A percentile compares a stretch with the other conserved stretches of the same genome.
Conservation (phyloP, 1,140 invertebrate genomes). For the Caerostris darwini region DNA sequence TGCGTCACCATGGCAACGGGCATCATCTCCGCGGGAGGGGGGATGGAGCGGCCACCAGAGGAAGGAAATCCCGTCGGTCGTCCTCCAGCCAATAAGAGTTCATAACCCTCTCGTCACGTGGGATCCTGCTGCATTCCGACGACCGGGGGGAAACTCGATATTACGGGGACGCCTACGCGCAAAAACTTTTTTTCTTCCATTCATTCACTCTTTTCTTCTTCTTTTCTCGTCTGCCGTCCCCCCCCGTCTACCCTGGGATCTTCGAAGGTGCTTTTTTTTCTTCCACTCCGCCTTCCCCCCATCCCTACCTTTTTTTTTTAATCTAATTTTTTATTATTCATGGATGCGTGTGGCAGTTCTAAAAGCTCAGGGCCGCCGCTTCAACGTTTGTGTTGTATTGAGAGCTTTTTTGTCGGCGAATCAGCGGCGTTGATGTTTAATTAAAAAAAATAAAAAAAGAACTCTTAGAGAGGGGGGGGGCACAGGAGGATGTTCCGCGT, state of each 20-base stretch:
- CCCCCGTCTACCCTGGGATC: background rate
- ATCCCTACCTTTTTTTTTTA: constrained; percentile 52
- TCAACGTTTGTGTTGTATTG: background rate
- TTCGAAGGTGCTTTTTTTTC: background rate
- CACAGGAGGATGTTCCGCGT: background rate
- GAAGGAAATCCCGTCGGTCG: constrained; percentile 69
- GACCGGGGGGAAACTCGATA: constrained; percentile 68
- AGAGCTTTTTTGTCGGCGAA: constrained; percentile 27
- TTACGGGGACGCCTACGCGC: constrained; percentile 65
- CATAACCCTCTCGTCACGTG: constrained; percentile 76
- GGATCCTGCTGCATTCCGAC: constrained; percentile 68
- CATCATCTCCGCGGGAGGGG: background rate
- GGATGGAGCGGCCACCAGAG: background rate
- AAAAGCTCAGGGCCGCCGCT: constrained; percentile 63
- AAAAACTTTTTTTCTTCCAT: constrained; percentile 12
- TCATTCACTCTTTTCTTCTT: background rate
- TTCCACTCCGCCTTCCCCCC: background rate
- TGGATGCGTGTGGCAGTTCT: background rate
- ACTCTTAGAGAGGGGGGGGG: background rate
- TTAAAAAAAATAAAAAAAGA: background rate
- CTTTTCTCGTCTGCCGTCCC: background rate
- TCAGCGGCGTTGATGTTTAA: background rate
- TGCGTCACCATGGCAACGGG: constrained; percentile 49
- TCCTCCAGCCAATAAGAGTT: constrained; percentile 74
- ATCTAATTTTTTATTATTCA: background rate